phyloP scores from a whole-genome alignment of 2,888 invertebrate genomes.

The Dryobota labecula region DNA sequence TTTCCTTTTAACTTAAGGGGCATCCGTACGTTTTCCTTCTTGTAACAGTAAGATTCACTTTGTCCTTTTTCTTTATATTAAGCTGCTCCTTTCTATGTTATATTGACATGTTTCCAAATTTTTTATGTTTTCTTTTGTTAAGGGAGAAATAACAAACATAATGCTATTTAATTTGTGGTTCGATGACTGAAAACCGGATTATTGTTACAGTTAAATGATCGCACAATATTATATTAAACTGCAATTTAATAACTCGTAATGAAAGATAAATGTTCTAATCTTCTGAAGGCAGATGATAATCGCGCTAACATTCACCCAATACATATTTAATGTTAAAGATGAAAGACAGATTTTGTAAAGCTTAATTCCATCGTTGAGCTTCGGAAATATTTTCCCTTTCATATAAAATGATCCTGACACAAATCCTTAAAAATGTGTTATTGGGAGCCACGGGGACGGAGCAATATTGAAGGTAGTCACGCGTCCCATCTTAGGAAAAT shows the following conservation, averaged over 20 bases:
- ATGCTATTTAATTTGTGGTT: slow-evolving; percentile 50
- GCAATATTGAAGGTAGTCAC: slow-evolving; percentile 72
- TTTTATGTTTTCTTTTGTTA: too few relatives aligned
- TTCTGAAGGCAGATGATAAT: slow-evolving; percentile 35
- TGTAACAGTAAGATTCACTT: too few relatives aligned
- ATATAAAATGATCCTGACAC: slow-evolving; percentile 77
- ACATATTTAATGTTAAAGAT: slow-evolving; percentile 73
- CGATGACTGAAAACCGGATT: slow-evolving; percentile 37
- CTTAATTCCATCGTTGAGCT: slow-evolving; percentile 75
- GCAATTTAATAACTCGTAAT: slow-evolving; percentile 16
- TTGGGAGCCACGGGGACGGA: slow-evolving; percentile 71
- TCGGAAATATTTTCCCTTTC: slow-evolving; percentile 76
- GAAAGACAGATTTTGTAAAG: slow-evolving; percentile 72
- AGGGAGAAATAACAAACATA: slow-evolving; percentile 38
- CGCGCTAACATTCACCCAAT: slow-evolving; percentile 56
- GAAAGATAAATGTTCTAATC: slow-evolving; percentile 29
- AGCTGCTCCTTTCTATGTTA: too few relatives aligned
- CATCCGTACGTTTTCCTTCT: too few relatives aligned
- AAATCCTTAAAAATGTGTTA: slow-evolving; percentile 83
- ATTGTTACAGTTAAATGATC: slow-evolving; percentile 21
- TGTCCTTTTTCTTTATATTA: too few relatives aligned
- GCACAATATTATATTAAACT: slow-evolving; percentile 29
- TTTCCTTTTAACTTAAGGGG: too few relatives aligned
- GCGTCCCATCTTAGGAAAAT: slow-evolving; percentile 65
- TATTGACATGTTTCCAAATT: too few relatives aligned